Percentiles rank a stretch among this genome's conserved stretches.
These are phyloP conservation scores for Metridium senile DNA, from an alignment of 92 coral and sea anemone genomes.

Conservation along the genomic window DNA sequence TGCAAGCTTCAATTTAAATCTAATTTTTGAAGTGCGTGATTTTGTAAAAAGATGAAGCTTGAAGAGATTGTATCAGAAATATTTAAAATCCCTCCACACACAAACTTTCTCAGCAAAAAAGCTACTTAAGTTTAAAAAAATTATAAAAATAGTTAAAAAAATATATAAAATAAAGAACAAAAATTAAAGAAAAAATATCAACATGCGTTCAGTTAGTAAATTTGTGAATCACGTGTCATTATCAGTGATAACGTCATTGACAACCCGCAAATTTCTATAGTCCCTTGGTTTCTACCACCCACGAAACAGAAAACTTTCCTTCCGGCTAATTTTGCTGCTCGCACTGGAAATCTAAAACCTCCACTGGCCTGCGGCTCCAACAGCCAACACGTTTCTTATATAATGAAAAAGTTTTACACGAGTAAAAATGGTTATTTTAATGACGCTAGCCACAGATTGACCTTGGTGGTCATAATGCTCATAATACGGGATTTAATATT, in stretches of 20 bases:
- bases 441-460: not conserved
- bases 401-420: not conserved
- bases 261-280: not conserved
- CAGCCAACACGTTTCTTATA: no score
- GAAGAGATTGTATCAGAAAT: no score
- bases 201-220: no score
- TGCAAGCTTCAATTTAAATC: not conserved
- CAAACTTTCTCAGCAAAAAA: no score
- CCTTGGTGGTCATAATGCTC: not conserved
- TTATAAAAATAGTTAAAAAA: no score
- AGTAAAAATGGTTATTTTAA: not conserved
- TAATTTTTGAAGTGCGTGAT: not conserved
- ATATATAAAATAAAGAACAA: no score
- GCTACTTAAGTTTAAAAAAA: no score
- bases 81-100: no score
- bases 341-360: not conserved
- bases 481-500: not conserved
- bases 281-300: not conserved
- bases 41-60: not conserved
- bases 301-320: not conserved
- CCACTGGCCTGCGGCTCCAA: no score
- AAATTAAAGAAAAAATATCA: no score
- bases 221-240: no score
- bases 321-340: not conserved
- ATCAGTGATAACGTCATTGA: not conserved